Evolutionary conservation across 2,797 vertebrate species (phyloP).

Genomic region (Oophaga sylvatica): DNA sequence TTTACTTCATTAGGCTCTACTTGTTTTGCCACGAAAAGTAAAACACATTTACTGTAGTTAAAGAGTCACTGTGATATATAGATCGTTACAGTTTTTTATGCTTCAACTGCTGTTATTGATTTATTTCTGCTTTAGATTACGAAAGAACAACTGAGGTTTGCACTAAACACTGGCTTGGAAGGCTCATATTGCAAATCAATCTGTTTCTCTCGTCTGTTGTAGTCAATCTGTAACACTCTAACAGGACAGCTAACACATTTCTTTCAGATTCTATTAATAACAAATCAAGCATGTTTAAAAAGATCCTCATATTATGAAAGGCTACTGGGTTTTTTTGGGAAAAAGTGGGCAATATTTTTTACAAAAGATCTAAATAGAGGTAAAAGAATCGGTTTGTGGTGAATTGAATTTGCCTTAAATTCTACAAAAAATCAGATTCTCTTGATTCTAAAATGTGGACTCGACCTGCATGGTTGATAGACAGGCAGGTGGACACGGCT

Average conservation of each 20-base stretch:
- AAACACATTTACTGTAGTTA: conserved; percentile 6
- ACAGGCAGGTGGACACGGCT: too few species aligned
- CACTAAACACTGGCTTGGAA: conserved; percentile 45
- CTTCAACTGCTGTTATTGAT: conserved; percentile 48
- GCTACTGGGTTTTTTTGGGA: not conserved
- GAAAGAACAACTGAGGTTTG: conserved; percentile 44
- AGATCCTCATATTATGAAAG: not conserved
- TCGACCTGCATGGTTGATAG: too few species aligned
- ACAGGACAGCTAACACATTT: conserved; percentile 18
- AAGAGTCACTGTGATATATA: conserved; percentile 13
- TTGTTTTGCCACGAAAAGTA: not conserved
- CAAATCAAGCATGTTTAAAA: conserved; percentile 15
- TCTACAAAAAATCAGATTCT: too few species aligned
- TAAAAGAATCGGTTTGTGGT: too few species aligned
- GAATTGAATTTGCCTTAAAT: too few species aligned
- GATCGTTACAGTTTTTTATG: conserved; percentile 42
- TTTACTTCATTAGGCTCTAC: not conserved
- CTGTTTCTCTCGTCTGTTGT: conserved; percentile 28
- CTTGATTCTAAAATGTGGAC: too few species aligned
- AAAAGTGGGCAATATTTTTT: not conserved
- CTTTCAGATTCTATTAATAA: conserved; percentile 38
- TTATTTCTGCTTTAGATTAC: conserved; percentile 49
- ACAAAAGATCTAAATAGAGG: too few species aligned
- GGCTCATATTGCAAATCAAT: conserved; percentile 44
- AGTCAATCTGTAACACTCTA: conserved; percentile 12